Percentiles rank a stretch among this genome's conserved stretches.
Evolutionary conservation across 2,113 vertebrate genomes (phyloP).

Genomic region (Stigmatopora argus): DNA sequence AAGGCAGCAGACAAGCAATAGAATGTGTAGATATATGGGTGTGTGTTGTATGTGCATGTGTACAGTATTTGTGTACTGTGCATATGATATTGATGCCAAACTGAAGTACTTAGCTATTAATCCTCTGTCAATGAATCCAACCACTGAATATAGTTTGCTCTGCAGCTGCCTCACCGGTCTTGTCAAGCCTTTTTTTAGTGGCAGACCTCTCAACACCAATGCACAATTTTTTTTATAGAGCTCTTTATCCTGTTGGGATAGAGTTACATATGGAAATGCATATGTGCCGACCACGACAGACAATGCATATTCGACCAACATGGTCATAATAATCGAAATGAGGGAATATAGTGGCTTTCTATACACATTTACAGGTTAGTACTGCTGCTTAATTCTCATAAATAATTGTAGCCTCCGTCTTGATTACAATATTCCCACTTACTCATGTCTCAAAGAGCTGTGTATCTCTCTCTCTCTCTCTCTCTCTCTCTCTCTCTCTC

Average conservation of each 20-base stretch:
- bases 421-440: neutral
- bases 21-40: neutral
- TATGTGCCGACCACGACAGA: neutral
- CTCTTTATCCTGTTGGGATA: slow-evolving; percentile 10
- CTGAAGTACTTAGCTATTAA: slow-evolving; percentile 3
- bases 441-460: neutral
- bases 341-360: too few species aligned
- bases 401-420: neutral
- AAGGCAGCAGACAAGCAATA: too few species aligned
- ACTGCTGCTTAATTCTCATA: neutral
- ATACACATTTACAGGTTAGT: neutral
- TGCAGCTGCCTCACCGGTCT: slow-evolving; percentile 7
- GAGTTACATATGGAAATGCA: neutral
- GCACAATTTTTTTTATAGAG: slow-evolving; percentile 7
- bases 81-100: neutral
- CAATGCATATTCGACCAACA: neutral
- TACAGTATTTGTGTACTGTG: neutral
- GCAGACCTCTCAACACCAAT: slow-evolving; percentile 10
- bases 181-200: slow-evolving; percentile 12
- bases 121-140: slow-evolving; percentile 7
- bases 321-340: neutral
- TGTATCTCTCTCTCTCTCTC: neutral
- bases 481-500: neutral
- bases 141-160: slow-evolving; percentile 6
- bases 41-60: neutral